Percentiles rank a stretch among this genome's conserved stretches.
These are phyloP conservation scores for Rotaria sp. DNA, from an alignment of 2,888 invertebrate genomes.

Conservation along the genomic window DNA sequence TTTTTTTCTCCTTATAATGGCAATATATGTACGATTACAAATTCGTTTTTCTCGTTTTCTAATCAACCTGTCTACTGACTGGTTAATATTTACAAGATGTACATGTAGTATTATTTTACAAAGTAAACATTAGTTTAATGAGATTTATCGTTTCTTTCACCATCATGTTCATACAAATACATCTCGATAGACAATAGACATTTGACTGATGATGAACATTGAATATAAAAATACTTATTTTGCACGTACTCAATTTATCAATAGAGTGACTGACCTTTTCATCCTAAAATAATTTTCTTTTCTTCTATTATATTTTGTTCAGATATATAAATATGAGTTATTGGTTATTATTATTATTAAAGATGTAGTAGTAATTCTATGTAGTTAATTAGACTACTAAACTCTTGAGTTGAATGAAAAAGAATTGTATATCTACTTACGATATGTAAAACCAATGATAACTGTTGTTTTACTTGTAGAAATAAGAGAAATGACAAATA, in stretches of 20 bases:
- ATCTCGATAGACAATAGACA: background rate
- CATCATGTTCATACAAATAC: background rate
- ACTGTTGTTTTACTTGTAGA: background rate
- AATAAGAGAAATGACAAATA: too few species aligned
- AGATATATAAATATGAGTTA: background rate
- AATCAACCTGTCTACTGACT: background rate
- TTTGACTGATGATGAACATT: background rate
- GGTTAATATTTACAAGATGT: background rate
- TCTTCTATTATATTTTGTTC: background rate
- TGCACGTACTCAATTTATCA: background rate
- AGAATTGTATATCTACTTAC: background rate
- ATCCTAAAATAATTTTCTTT: background rate
- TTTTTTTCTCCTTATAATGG: background rate
- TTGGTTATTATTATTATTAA: background rate
- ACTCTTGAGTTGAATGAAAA: background rate
- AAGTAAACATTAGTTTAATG: background rate
- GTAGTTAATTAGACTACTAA: background rate
- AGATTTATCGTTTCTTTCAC: background rate
- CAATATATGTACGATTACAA: background rate
- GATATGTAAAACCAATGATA: too few species aligned
- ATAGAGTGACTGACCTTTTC: background rate
- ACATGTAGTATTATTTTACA: background rate
- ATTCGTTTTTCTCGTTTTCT: background rate
- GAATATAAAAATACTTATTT: background rate
- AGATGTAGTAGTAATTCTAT: background rate